Evolutionary conservation across 2,113 vertebrate genomes (phyloP), one percentile per base, ranked within the genome.

Genomic region (Xiphias gladius): DNA sequence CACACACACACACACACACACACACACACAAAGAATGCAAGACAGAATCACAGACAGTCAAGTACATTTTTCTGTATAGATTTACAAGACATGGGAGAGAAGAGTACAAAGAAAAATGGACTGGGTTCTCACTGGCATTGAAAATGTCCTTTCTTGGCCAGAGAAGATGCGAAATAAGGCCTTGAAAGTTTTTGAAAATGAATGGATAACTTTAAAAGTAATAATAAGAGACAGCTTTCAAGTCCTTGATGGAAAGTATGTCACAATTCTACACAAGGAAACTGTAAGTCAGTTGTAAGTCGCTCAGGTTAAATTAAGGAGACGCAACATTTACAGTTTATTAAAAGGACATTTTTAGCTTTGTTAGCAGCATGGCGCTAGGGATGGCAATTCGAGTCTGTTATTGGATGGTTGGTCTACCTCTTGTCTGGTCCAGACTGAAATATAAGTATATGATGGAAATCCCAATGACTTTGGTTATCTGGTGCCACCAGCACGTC

Each of bases 51-150:
- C 65, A 43, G 19, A 62, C 24, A 32, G 3, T 16, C 22, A 6
- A 48, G 41, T 11, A 37, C 20, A 35, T 37, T 54, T 68, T 70
- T 62, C 30, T 32, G 24, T 46, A 50, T 30, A 52, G 16, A 41
- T 76, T 67, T 67, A 82, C 54, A 66, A 43, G 46, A 7, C 50
- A 35, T 54, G 20, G 24, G 55, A 68, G 57, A 61, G 30, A 43
- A 30, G n/a, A 62, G 54, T 57, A 68, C 72, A 80, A 72, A 76
- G 76, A 28, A 50, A 58, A 35, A 71, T 37, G 7, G 12, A 57
- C 20, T 30, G n/a, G 58, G 10, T 74, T 71, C 1, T 22, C 13
- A 24, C 0, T 32, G 54, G 52, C 65, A 58, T 66, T 77, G 67
- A 69, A 73, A 78, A 78, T 24, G 17, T 58, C 32, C 32, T 54